Percentiles rank a stretch among this genome's conserved stretches.
phyloP scores from a whole-genome alignment of 2,797 vertebrate species.

The Malurus splendens region DNA sequence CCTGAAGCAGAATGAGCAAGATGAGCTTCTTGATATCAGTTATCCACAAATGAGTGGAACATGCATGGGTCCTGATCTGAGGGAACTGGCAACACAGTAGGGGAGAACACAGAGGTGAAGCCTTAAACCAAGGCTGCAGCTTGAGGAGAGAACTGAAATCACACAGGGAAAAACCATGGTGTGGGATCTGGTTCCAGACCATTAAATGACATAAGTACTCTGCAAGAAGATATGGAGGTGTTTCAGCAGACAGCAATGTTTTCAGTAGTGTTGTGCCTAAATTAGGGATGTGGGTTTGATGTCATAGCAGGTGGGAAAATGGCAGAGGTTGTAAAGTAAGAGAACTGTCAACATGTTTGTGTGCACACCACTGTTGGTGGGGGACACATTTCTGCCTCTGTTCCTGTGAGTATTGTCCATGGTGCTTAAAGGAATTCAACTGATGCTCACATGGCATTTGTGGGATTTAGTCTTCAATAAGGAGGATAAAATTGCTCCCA shows the following conservation, averaged over 20 bases:
- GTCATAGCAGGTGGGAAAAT: neutral
- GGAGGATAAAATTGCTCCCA: neutral
- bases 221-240: neutral
- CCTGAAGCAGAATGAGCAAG: neutral
- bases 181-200: neutral
- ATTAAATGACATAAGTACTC: neutral
- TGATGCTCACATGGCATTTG: neutral
- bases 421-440: neutral
- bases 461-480: neutral
- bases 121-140: neutral
- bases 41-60: neutral
- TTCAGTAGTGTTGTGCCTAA: neutral
- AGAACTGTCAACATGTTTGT: neutral
- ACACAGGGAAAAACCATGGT: accelerated
- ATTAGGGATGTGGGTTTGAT: neutral
- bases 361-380: neutral
- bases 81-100: neutral
- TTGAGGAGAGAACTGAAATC: neutral
- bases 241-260: neutral
- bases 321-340: neutral
- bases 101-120: neutral
- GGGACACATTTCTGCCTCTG: neutral
- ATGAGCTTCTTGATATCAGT: neutral
- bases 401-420: neutral
- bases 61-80: neutral